Base-by-base conservation (phyloP, 2,888 invertebrate genomes). In the Synanthedon formicaeformis region DNA sequence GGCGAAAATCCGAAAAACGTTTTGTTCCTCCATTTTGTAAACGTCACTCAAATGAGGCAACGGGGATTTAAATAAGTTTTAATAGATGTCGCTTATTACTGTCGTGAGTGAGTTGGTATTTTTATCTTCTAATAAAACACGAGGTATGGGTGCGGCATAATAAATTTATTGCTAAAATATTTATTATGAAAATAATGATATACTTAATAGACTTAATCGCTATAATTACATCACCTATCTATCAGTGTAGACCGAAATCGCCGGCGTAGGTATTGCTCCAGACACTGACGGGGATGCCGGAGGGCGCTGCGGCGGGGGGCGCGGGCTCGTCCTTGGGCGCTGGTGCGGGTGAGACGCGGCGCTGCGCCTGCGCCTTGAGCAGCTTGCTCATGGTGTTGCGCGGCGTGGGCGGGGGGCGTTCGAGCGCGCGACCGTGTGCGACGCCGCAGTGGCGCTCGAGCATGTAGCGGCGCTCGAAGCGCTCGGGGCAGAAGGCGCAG, bases 371-470 rank as follows among this genome's bases (percentile, higher is more conserved):
- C 65, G 76, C 76, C 69, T 88, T 87, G 52, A 88, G 81, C 72
- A 87, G 73, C 71, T 87, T 87, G 78, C 81, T 83, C 88, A 88
- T 88, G 60, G 88, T 88, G 73, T 86, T 88, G 57, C 86, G 75
- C 58, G 86, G 85, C 56, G 83, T 81, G 62, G 85, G 80, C 60
- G 83, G 84, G 57, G 81, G 79, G 6, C 83, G 77, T 73, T 88
- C 88, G 58, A 84, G 75, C 59, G 84, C 73, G 62, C 83, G 78
- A 1, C 83, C 81, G 76, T 86, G 87, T 58, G 64, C 75, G 41
- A 59, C 65, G 53, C 78, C 71, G 67, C 71, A 70, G 75, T 87
- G 87, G 41, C 85, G 81, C 78, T 87, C 88, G 68, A 88, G 65
- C 79, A 85, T 74, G 72, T 82, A 82, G 67, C 75, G 66, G 1